A percentile compares a stretch with the other conserved stretches of the same genome.
Evolutionary conservation across 64 coral and sea anemone genomes (phyloP).

Genomic region (Astreopora myriophthalma): DNA sequence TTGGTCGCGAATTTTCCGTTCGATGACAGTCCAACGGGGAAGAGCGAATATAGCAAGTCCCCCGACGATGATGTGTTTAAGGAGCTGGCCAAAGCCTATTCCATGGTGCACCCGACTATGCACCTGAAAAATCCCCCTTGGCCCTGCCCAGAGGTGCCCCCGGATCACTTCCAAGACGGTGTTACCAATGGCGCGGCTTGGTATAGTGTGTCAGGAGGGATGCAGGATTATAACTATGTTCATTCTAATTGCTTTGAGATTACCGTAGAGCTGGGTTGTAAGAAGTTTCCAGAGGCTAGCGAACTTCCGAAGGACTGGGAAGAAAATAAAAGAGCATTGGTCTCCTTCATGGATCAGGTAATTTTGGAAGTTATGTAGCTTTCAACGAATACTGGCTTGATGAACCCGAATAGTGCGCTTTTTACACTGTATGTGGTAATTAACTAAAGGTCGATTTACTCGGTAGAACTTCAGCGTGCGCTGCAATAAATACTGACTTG

Average conservation of each 20-base stretch:
- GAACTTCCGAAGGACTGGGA: slow-evolving; percentile 90
- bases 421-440: too few species aligned
- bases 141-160: slow-evolving; percentile 95
- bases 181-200: slow-evolving; percentile 97
- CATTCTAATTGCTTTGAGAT: slow-evolving; percentile 97
- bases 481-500: too few species aligned
- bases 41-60: slow-evolving; percentile 83
- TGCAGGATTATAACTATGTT: slow-evolving; percentile 99
- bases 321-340: slow-evolving; percentile 88
- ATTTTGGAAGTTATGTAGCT: not conserved
- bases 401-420: too few species aligned
- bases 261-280: slow-evolving; percentile 94
- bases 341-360: slow-evolving; percentile 90
- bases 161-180: slow-evolving; percentile 96
- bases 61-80: slow-evolving; percentile 96
- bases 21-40: slow-evolving; percentile 77
- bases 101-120: slow-evolving; percentile 88
- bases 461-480: too few species aligned
- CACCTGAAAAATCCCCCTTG: slow-evolving; percentile 95
- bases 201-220: slow-evolving; percentile 98
- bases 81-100: slow-evolving; percentile 91
- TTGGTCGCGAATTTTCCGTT: slow-evolving; percentile 94
- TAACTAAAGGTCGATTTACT: too few species aligned
- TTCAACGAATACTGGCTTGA: too few species aligned
- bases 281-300: slow-evolving; percentile 88